A percentile compares a stretch with the other conserved stretches of the same genome.
Evolutionary conservation across 2,797 vertebrate genomes (phyloP).

Genomic region (Sebastes taczanowskii): DNA sequence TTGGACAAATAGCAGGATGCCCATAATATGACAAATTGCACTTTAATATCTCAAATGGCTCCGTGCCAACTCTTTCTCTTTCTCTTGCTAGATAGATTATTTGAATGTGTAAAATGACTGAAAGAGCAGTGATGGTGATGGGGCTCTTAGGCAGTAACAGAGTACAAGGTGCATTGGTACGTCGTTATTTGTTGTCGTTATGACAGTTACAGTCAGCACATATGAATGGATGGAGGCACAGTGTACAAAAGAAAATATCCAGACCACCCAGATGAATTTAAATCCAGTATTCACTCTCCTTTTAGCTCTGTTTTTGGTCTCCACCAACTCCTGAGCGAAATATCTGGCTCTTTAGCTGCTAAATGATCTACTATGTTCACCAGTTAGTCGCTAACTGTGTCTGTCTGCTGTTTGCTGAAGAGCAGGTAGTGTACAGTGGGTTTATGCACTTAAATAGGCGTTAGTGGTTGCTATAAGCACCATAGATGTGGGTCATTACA

Average conservation of each 20-base stretch:
- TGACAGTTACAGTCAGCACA: background rate
- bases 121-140: background rate
- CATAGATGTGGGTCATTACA: too few relatives aligned
- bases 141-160: background rate
- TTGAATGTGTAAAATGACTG: background rate
- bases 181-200: background rate
- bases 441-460: too few relatives aligned
- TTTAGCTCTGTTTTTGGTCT: too few relatives aligned
- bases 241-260: background rate
- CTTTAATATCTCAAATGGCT: slow-evolving; percentile 39
- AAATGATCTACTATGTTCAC: too few relatives aligned
- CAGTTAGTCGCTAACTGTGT: too few relatives aligned
- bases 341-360: too few relatives aligned
- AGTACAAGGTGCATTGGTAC: background rate
- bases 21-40: slow-evolving; percentile 49
- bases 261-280: too few relatives aligned
- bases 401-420: too few relatives aligned
- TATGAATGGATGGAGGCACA: background rate
- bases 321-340: too few relatives aligned
- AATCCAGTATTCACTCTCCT: too few relatives aligned
- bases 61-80: background rate
- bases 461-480: too few relatives aligned
- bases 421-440: too few relatives aligned
- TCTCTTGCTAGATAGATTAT: background rate
- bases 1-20: slow-evolving; percentile 29